A percentile compares a stretch with the other conserved stretches of the same genome.
Conservation (phyloP, 2,888 invertebrate species). For the Pseudanteris insignis region DNA sequence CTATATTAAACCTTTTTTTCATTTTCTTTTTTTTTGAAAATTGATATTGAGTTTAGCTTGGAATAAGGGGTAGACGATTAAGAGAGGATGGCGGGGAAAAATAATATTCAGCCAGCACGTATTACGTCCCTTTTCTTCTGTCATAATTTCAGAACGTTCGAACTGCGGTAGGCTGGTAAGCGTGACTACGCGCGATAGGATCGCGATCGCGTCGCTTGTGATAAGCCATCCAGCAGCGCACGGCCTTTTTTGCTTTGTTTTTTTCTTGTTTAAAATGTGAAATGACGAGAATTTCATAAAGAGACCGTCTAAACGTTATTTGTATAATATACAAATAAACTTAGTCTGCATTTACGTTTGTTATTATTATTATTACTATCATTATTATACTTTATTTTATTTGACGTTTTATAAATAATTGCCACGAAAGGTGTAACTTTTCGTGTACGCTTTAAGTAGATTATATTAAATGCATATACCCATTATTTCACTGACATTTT, state of each 20-base stretch:
- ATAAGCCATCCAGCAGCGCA: slow-evolving; percentile 55
- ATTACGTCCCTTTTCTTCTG: slow-evolving; percentile 41
- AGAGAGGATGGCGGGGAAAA: slow-evolving; percentile 40
- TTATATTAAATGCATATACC: slow-evolving; percentile 27
- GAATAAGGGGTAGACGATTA: slow-evolving; percentile 1
- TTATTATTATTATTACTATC: too few species aligned
- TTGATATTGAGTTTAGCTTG: too few species aligned
- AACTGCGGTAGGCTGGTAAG: slow-evolving; percentile 54
- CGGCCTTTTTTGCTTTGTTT: slow-evolving; percentile 57
- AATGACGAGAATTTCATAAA: slow-evolving; percentile 59
- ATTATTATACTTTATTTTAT: too few species aligned
- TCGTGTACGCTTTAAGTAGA: slow-evolving; percentile 7
- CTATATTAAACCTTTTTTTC: slow-evolving; percentile 16
- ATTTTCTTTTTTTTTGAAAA: too few species aligned
- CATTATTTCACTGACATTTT: too few species aligned
- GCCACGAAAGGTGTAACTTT: slow-evolving; percentile 9
- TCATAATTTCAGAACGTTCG: slow-evolving; percentile 54
- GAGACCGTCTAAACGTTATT: slow-evolving; percentile 53
- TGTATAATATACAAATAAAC: slow-evolving; percentile 56
- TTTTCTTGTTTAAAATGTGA: slow-evolving; percentile 59
- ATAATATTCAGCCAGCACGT: slow-evolving; percentile 53
- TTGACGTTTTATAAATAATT: slow-evolving; percentile 20
- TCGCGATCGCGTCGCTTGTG: slow-evolving; percentile 57
- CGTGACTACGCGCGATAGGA: slow-evolving; percentile 61
- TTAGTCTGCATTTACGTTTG: slow-evolving; percentile 13